phyloP scores from a whole-genome alignment of 2,888 invertebrate genomes.

The Penaeus monodon region DNA sequence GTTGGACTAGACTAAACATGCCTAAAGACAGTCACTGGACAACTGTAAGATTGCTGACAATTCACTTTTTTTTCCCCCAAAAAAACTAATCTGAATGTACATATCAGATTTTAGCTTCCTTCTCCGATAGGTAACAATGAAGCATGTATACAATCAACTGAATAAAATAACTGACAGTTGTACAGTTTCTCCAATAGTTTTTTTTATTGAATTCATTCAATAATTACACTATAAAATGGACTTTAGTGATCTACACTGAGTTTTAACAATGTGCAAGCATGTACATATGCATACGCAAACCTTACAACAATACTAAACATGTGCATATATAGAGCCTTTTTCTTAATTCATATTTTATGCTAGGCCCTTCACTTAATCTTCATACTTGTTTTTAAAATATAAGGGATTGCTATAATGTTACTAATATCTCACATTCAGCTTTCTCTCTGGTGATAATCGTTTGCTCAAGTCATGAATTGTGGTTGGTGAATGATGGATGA shows the following conservation, averaged over 20 bases:
- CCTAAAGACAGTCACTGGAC: too few species aligned
- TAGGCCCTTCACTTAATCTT: constrained; percentile 33
- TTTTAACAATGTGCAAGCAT: constrained; percentile 26
- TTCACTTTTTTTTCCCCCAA: too few species aligned
- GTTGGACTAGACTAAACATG: too few species aligned
- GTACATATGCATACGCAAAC: constrained; percentile 22
- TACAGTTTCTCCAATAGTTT: too few species aligned
- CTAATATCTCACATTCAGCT: neutral
- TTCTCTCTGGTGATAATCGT: neutral
- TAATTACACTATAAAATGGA: constrained; percentile 46
- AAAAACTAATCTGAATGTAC: too few species aligned
- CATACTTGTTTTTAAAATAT: constrained; percentile 37
- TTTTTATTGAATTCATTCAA: neutral
- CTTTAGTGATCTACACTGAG: constrained; percentile 45
- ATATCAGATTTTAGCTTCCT: too few species aligned
- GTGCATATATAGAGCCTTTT: constrained; percentile 10
- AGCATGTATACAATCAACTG: too few species aligned
- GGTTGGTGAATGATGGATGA: neutral
- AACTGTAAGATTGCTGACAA: too few species aligned
- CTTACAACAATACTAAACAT: neutral
- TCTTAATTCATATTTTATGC: constrained; percentile 40
- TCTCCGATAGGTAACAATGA: too few species aligned
- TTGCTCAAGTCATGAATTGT: neutral
- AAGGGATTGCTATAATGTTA: constrained; percentile 35
- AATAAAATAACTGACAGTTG: too few species aligned